phyloP scores from a whole-genome alignment of 2,113 vertebrate species.

The Noctilio leporinus region DNA sequence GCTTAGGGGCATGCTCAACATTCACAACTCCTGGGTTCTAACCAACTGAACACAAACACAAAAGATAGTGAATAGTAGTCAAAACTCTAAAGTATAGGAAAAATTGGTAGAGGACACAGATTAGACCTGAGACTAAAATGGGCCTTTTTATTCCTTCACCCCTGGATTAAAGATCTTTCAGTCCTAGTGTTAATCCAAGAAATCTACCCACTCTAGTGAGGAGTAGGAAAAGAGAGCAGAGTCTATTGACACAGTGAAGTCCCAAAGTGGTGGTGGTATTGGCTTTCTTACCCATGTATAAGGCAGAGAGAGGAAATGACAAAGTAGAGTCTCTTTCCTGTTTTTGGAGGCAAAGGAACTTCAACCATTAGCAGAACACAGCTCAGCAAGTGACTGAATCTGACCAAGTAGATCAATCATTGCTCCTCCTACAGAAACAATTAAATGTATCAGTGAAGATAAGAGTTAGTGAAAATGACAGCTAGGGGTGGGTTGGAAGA shows the following conservation, averaged over 20 bases:
- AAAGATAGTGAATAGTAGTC: background rate
- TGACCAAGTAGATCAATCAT: background rate
- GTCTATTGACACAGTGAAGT: background rate
- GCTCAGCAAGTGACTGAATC: background rate
- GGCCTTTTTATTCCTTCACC: background rate
- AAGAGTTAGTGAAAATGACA: background rate
- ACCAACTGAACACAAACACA: background rate
- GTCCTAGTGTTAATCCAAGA: background rate
- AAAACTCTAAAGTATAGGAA: background rate
- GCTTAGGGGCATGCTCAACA: background rate
- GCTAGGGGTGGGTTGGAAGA: background rate
- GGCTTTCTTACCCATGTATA: background rate
- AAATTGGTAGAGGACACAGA: background rate
- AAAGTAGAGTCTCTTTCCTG: background rate
- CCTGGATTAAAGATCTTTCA: background rate
- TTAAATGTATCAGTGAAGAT: background rate
- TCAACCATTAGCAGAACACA: background rate
- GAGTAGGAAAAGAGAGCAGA: background rate
- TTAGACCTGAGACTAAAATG: background rate
- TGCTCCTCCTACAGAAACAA: background rate
- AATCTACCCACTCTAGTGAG: background rate
- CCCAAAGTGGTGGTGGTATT: background rate
- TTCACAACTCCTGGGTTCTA: background rate
- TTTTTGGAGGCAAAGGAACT: background rate
- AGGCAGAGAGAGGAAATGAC: background rate